A percentile compares a stretch with the other conserved stretches of the same genome.
Evolutionary conservation across 2,113 vertebrate species (phyloP).

Genomic region (Ornithorhynchus anatinus): DNA sequence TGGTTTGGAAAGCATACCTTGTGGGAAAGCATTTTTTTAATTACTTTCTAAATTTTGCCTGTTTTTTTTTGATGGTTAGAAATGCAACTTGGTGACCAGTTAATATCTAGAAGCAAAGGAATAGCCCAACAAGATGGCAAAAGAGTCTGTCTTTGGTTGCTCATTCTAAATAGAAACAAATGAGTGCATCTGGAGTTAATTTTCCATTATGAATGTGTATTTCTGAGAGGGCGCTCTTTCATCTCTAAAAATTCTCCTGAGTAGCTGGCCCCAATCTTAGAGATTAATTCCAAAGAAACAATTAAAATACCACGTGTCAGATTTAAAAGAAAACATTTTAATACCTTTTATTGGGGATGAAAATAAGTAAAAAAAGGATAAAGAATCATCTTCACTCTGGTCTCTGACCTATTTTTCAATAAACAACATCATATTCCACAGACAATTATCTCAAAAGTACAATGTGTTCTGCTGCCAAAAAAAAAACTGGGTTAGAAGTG

Average conservation of each 20-base stretch:
- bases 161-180: neutral
- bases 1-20: no score
- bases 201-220: slow-evolving; percentile 43
- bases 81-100: neutral
- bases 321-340: slow-evolving; percentile 40
- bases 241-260: neutral
- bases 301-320: slow-evolving; percentile 47
- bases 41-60: neutral
- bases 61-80: slow-evolving; percentile 14
- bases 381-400: slow-evolving; percentile 63
- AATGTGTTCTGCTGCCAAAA: slow-evolving; percentile 74
- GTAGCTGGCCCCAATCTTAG: slow-evolving; percentile 36
- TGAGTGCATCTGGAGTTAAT: neutral
- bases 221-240: no score
- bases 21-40: no score
- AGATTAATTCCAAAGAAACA: slow-evolving; percentile 39
- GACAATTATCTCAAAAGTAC: slow-evolving; percentile 80
- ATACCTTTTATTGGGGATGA: slow-evolving; percentile 42
- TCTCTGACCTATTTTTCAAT: slow-evolving; percentile 78
- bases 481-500: slow-evolving; percentile 62
- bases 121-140: neutral
- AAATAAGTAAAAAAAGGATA: slow-evolving; percentile 52
- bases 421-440: slow-evolving; percentile 75
- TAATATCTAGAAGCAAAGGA: neutral
- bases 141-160: neutral